Evolutionary conservation across 2,888 invertebrate species (phyloP), one percentile per base, ranked within the genome.

Genomic region (Aspidapion aeneum): DNA sequence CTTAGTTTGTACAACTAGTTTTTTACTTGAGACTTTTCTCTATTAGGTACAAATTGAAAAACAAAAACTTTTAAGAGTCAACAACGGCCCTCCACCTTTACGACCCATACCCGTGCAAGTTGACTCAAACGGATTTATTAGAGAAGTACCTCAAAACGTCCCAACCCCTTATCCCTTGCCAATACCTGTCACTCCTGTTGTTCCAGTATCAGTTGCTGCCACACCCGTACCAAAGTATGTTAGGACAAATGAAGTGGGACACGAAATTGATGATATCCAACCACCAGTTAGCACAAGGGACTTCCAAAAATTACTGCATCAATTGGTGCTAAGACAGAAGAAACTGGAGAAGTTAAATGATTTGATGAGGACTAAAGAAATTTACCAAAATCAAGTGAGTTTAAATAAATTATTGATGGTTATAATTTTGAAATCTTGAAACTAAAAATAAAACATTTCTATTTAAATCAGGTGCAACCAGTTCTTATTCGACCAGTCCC

Each of bases 271-370:
- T 63, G 82, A 84, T 1, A 88, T 88, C 55, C 83, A 86, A 57
- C 85, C 89, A 9, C 90, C 90, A 5, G 85, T 90, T 1, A 90
- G 89, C 72, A 87, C 89, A 1, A 83, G 86, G 71, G 90, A 90
- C 74, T 86, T 90, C 65, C 88, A 89, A 73, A 82, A 86, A 57
- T 78, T 90, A 51, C 79, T 90, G 3, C 87, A 89, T 66, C 84
- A 87, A 74, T 79, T 90, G 62, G 83, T 90, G 49, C 74, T 86
- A 22, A 80, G 89, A 58, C 90, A 90, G 77, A 85, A 82, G 69
- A 80, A 84, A 55, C 73, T 87, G 68, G 86, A 87, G 75, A 80
- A 81, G 52, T 75, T 86, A 18, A 85, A 84, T 81, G 83, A 72
- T 1, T 63, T 79, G 21, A 75, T 82, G 1, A 68, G 60, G 21